Evolutionary conservation across 37 sponge, comb jelly and placozoan genomes (phyloP), one percentile per base, ranked within the genome.

Genomic region (Lycopodina hypogea): DNA sequence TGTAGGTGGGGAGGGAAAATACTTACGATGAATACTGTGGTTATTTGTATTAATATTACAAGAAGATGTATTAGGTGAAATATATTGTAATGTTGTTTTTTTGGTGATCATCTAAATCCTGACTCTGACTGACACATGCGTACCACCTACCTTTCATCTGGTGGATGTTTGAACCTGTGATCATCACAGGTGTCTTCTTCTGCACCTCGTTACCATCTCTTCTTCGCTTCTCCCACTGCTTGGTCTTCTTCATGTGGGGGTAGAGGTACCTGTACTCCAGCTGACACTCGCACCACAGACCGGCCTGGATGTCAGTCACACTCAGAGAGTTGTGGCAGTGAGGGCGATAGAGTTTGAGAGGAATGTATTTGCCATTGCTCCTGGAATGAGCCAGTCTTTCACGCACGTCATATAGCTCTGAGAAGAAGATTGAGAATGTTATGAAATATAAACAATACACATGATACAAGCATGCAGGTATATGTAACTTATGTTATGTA

Each of bases 271-370:
- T 57, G 71, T 85, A 85, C 79, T 85, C 86, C 68, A 79, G 72
- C 74, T 85, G 73, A 22, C 69, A 22, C 75, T 85, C 86, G 78
- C 86, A 85, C 86, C 86, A 85, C 67, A 85, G 37, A 11, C 79
- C 79, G 17, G 65, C 3, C 35, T 36, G 34, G 19, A 85, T 60
- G 38, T 78, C 86, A 4, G 67, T 77, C 61, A 84, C 78, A 58
- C 52, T 53, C 22, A 85, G 40, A 19, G 72, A 57, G 29, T 37
- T 72, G 36, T 72, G 38, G 8, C 80, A 52, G 41, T 34, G 14
- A 9, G 73, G 23, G 1, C 66, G 67, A 21, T 71, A 63, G 1
- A 79, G 40, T 23, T 60, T 65, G 36, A 78, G 45, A 8, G 86
- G 86, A 17, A 78, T 42, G 36, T 79, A 85, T 21, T 26, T 26